These are phyloP conservation scores for Chelonus insularis DNA, from an alignment of 1,140 invertebrate genomes.

Conservation along the genomic window DNA sequence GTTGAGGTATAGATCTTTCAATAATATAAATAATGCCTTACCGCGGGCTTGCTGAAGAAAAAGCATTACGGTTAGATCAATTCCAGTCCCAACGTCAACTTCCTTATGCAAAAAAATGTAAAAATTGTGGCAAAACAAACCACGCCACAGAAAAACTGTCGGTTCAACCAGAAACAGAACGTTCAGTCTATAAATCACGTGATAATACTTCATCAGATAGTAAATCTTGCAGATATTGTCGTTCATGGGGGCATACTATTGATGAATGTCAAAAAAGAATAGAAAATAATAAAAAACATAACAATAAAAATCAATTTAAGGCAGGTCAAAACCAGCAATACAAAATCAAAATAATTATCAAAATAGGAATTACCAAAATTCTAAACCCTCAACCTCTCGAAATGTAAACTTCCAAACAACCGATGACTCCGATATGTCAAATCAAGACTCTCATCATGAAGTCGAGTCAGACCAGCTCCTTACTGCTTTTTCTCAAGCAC, in stretches of 20 bases:
- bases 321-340: not conserved
- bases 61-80: not conserved
- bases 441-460: too few relatives aligned
- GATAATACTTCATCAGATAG: not conserved
- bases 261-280: not conserved
- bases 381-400: too few relatives aligned
- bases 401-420: too few relatives aligned
- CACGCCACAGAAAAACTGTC: not conserved
- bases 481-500: not conserved
- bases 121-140: conserved; percentile 3
- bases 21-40: not conserved
- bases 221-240: not conserved
- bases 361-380: too few relatives aligned
- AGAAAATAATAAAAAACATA: not conserved
- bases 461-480: not conserved
- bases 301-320: not conserved
- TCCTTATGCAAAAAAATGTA: not conserved
- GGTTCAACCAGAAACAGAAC: not conserved
- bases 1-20: conserved; percentile 14
- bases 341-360: not conserved
- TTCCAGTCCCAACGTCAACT: not conserved
- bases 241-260: not conserved
- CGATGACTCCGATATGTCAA: too few relatives aligned
- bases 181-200: not conserved
- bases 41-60: conserved; percentile 8